Base-by-base conservation (phyloP, 2,797 vertebrate species). In the Taenioides sp. region DNA sequence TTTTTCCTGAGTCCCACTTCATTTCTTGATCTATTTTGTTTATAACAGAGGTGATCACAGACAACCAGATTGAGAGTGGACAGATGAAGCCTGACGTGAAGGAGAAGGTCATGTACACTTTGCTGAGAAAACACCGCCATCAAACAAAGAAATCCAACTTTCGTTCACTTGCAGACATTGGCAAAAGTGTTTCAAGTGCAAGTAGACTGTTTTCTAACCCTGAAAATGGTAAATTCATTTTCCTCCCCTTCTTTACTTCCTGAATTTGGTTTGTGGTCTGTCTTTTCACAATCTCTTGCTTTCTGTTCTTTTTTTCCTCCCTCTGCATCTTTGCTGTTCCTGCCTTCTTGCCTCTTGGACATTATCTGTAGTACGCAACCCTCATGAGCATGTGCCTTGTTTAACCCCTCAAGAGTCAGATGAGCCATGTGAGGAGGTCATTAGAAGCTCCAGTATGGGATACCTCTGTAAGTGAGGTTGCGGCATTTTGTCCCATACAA, bases 141-240 rank as follows among this genome's bases (percentile, higher is more conserved):
- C 98, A 99, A 91, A 99, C 98, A 90, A 99, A 99, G 94, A 99
- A 99, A 82, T 99, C 98, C 88, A 99, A 99, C 92, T 92, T 99
- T 72, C 98, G 98, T 54, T 99, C 98, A 0, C 93, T 99, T 71
- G 97, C 98, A 9, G 98, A 99, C 92, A 99, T 99, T 1, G 98
- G 98, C 75, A 99, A 97, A 92, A 98, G 96, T 1, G 98, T 99
- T 86, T 99, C 98, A 91, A 98, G 96, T 85, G 98, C 98, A 83
- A 99, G 98, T 92, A 91, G 96, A 88, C 96, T 99, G 93, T 99
- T 99, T 92, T 92, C 95, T 91, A 96, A 85, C 94, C 96, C 94
- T 54, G 97, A 99, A 91, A 99, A 98, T 74, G 97, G 97, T 99
- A 98, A 95, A 25, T 37, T 37, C 1, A 9, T 37, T 37, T 34